A percentile compares a stretch with the other conserved stretches of the same genome.
Conservation (phyloP, 2,113 vertebrate genomes). For the Merops nubicus region DNA sequence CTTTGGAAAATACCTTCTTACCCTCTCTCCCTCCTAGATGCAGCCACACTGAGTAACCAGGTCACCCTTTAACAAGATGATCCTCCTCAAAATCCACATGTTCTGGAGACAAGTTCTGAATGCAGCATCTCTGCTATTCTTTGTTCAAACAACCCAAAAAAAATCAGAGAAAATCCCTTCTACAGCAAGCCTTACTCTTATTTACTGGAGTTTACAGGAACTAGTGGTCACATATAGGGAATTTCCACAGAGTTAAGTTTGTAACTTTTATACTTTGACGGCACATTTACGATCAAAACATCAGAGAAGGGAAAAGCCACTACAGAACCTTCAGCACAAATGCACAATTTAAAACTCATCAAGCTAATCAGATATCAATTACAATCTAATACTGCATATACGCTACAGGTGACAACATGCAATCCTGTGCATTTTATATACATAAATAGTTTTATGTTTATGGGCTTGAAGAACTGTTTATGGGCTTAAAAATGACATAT, state of each 20-base stretch:
- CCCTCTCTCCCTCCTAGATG: background rate
- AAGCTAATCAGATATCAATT: background rate
- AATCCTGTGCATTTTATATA: background rate
- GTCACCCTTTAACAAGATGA: background rate
- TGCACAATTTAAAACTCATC: background rate
- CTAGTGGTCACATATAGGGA: background rate
- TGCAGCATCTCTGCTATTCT: background rate
- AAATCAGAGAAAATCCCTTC: background rate
- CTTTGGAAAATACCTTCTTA: background rate
- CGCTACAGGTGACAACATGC: background rate
- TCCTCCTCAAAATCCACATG: background rate
- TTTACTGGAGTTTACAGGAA: conserved; percentile 62
- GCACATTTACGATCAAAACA: background rate
- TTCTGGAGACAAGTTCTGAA: background rate
- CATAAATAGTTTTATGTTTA: background rate
- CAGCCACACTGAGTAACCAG: rapidly evolving
- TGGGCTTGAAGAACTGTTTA: background rate
- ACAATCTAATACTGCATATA: background rate
- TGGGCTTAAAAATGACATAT: background rate
- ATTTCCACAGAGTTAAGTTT: conserved; percentile 13
- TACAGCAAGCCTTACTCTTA: background rate
- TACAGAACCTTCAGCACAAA: background rate
- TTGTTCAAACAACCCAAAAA: background rate
- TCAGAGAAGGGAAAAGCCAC: background rate
- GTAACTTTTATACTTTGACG: background rate